phyloP scores from a whole-genome alignment of 2,113 vertebrate species.

The Actinemys pallida region DNA sequence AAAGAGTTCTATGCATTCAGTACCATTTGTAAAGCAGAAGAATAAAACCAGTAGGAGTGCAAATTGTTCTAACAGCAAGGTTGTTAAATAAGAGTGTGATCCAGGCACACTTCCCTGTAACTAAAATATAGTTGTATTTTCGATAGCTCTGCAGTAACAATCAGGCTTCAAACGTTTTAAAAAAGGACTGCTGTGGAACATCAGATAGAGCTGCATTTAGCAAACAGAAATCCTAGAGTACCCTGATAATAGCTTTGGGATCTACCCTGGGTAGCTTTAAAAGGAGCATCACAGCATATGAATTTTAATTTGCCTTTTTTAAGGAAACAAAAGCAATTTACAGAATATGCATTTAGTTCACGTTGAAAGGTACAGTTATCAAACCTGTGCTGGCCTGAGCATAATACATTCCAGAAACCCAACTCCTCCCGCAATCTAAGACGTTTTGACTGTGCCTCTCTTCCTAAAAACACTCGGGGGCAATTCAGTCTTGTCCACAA shows the following conservation, averaged over 20 bases:
- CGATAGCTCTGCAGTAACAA: not conserved
- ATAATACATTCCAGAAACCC: not conserved
- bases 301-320: not conserved
- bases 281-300: not conserved
- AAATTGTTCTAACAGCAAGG: not conserved
- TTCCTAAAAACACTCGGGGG: not conserved
- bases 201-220: not conserved
- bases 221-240: not conserved
- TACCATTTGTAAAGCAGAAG: not conserved
- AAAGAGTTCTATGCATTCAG: not conserved
- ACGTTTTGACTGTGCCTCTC: not conserved
- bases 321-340: not conserved
- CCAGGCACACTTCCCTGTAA: not conserved
- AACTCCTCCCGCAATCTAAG: not conserved
- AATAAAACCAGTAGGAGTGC: not conserved
- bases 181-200: not conserved
- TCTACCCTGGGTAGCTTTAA: not conserved
- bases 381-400: not conserved
- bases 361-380: not conserved
- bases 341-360: not conserved
- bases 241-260: not conserved
- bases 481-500: accelerated
- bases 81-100: not conserved
- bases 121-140: not conserved
- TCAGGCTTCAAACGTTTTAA: not conserved